Base-by-base conservation (phyloP, 2,113 vertebrate genomes). In the Syngnathoides biaculeatus region DNA sequence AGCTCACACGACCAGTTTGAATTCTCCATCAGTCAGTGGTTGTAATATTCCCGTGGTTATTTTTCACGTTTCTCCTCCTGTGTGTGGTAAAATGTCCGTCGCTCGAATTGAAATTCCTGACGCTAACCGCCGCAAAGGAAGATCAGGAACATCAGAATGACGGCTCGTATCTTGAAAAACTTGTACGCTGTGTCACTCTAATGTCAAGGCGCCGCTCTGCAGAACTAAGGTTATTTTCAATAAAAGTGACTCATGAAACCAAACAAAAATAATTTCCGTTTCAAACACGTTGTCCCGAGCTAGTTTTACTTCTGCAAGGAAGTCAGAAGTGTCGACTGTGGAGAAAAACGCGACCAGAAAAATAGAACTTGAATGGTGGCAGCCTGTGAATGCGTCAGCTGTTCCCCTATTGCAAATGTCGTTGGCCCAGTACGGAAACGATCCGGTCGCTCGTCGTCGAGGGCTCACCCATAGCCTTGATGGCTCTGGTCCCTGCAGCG, bases 391-490 rank as follows among this genome's bases (percentile, higher is more conserved):
- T 79, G 73, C 50, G 73, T 56, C 67, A 63, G 62, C 57, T 81
- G 71, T 82, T 79, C 73, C 72, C 27, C 67, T 40, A 10, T 60
- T 60, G 58, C 13, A 26, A 26, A 26, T 55, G 52, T 12, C 13
- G 55, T 19, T 69, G 59, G 65, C 10, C 65, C 43, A 39, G 39
- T 20, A 55, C 12, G 56, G 64, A 67, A 84, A 19, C 27, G 42
- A 61, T 42, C 2, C n/a, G 27, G 14, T 47, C 24, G 4, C 17
- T 27, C 22, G 22, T 22, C 26, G 13, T 22, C n/a, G 52, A 43
- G 42, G 40, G 69, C 92, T 80, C 80, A 98, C 97, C 96, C 73
- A 97, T 95, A 2, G 97, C 97, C 75, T 94, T 98, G 87, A 99
- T 94, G 78, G 97, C 97, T 17, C 97, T 90, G 0, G 93, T 95